Evolutionary conservation across 1,140 invertebrate genomes (phyloP), one percentile per base, ranked within the genome.

Genomic region (Pseudomyrmex concolor): DNA sequence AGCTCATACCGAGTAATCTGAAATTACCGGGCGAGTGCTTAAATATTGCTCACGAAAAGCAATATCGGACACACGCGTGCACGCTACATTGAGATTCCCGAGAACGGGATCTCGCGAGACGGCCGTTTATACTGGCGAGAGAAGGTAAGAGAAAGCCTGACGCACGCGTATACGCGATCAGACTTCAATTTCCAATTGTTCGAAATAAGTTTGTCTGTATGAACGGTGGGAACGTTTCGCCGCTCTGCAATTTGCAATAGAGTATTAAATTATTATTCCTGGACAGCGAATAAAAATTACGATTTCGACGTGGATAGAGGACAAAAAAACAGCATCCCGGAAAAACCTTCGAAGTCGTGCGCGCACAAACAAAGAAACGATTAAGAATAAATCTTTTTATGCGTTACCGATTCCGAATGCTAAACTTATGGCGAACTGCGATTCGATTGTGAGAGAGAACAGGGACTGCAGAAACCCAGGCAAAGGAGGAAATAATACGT

Each of bases 401-500:
- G 13, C 57, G 54, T 88, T 85, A 84, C 9, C 70, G 15, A 70
- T 50, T 17, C 25, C 22, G 50, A 15, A 80, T 50, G 55, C 54
- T 60, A 51, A 88, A 88, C 62, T 87, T 83, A 82, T 64, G 76
- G 71, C 66, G 48, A 59, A 19, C 19, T n/a, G 25, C 22, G 77
- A 48, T 71, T 2, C 15, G 63, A 59, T 51, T 57, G 15, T 8
- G 4, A 43, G 48, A 22, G 5, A 55, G 3, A 54, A 9, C 17
- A n/a, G 17, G 12, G 19, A 13, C 7, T 50, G 45, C 77, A 43
- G 54, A 48, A 72, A 70, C 10, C 2, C 1, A 51, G 74, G 48
- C 73, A 71, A 88, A 83, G 34, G 43, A 84, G 63, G 43, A 76
- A 87, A 87, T 90, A 86, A 90, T 87, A 87, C 85, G 83, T 86